Base-by-base conservation (phyloP, 2,888 invertebrate genomes). In the Eurytoma californica region DNA sequence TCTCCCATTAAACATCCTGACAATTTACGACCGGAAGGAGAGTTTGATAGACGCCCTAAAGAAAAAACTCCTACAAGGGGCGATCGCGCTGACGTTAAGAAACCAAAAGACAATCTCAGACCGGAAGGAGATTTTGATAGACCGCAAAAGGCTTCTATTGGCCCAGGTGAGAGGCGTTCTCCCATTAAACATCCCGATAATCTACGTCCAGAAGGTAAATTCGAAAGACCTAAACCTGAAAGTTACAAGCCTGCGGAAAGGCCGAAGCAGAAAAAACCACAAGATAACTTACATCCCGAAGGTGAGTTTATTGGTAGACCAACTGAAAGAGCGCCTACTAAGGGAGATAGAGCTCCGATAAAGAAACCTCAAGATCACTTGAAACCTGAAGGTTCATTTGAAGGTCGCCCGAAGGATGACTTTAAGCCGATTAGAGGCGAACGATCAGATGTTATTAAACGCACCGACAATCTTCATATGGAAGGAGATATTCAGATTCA, bases 401-500 rank as follows among this genome's bases (percentile, higher is more conserved):
- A 87, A 24, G 83, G 86, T 16, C 88, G 86, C 88, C 20, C 82
- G 12, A 85, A 86, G 69, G 91, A 88, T 72, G 87, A 91, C 81
- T 89, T 90, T 82, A 81, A 91, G 3, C 91, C 91, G 76, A 87
- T 93, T 79, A 86, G 90, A 53, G 91, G 91, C 16, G 87, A 89
- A 12, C 88, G 87, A 80, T 91, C 91, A 86, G 86, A 85, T 55
- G 91, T 83, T 87, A 90, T 89, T 88, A 81, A 85, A 87, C 60
- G 83, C 85, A 39, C 87, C 84, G 93, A 93, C 82, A 92, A 93
- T 86, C 87, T 92, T 9, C 90, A 85, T 58, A 89, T 91, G 80
- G 91, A 91, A 84, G 92, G 92, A 16, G 88, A 91, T 13, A 91
- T 91, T 93, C 91, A 92, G 83, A 87, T 89, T 14, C 91, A 90